Evolutionary conservation across 2,797 vertebrate genomes (phyloP), one percentile per base, ranked within the genome.

Genomic region (Channallabes apus): DNA sequence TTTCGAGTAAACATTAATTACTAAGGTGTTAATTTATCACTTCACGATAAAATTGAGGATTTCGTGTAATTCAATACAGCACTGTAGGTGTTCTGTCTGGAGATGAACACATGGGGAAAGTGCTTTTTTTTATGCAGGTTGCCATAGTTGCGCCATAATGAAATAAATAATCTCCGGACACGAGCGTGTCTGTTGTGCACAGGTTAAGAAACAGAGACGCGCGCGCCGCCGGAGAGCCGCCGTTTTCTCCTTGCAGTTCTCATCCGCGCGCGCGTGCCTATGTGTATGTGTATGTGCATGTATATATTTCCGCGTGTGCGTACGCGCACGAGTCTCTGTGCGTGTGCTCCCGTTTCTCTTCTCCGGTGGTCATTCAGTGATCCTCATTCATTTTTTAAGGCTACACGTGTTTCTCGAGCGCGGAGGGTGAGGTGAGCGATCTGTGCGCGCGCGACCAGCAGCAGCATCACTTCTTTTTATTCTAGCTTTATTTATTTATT

Each of bases 101-200:
- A 27, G 27, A 11, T 9, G 72, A 56, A 20, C n/a, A 29, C 24
- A 5, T 51, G 22, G 9, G 29, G 18, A 15, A 61, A 59, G 75
- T 59, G 75, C 56, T 58, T 35, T 32, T 6, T 69, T 35, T 68
- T 29, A 22, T 32, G 58, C 58, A 62, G 58, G 76, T 78, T 78
- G 76, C 76, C 76, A 78, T 78, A 78, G 76, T 78, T 62, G 77
- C 78, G 24, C 78, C 15, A 18, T 64, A 65, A 64, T 64, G 15
- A 65, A 64, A 65, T 65, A 65, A 64, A 65, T 80, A 65, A 65
- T 64, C 14, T 80, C 61, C 59, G 35, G 61, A 41, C 38, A 64
- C 24, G 35, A 9, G 14, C 12, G 24, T 27, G 38, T 51, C 38
- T 64, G 35, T 11, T 80, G 38, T 64, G 24, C 35, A 27, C 59